Percentiles rank a stretch among this genome's conserved stretches.
phyloP scores from a whole-genome alignment of 2,797 vertebrate genomes.

The Botia kubotai region DNA sequence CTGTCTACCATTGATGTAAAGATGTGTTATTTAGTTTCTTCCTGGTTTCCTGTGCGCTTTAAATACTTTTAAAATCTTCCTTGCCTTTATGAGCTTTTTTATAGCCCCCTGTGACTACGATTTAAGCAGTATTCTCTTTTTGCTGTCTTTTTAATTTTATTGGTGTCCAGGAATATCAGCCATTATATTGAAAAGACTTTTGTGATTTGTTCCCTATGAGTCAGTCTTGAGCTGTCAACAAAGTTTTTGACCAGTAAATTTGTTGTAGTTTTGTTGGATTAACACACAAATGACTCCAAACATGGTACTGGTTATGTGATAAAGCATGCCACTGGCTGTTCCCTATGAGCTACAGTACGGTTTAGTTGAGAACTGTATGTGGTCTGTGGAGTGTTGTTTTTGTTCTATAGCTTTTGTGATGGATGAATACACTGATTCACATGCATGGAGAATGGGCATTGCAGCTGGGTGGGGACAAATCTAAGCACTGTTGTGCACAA shows the following conservation, averaged over 20 bases:
- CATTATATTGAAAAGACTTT: no score
- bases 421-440: conserved; percentile 54
- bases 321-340: conserved; percentile 28
- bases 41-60: no score
- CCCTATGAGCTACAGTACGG: not conserved
- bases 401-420: conserved; percentile 42
- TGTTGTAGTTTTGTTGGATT: conserved; percentile 19
- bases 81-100: no score
- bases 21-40: no score
- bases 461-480: conserved; percentile 65
- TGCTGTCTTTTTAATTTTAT: no score
- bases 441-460: conserved; percentile 50
- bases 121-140: no score
- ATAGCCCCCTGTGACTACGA: no score
- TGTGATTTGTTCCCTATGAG: not conserved
- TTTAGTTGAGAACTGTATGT: conserved; percentile 26
- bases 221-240: not conserved
- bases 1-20: no score
- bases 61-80: no score
- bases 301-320: conserved; percentile 28
- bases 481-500: conserved; percentile 49
- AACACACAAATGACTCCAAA: not conserved
- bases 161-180: not conserved
- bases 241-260: not conserved
- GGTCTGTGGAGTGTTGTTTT: conserved; percentile 21